Evolutionary conservation across 1,140 invertebrate genomes (phyloP).

Genomic region (Maconellicoccus hirsutus): DNA sequence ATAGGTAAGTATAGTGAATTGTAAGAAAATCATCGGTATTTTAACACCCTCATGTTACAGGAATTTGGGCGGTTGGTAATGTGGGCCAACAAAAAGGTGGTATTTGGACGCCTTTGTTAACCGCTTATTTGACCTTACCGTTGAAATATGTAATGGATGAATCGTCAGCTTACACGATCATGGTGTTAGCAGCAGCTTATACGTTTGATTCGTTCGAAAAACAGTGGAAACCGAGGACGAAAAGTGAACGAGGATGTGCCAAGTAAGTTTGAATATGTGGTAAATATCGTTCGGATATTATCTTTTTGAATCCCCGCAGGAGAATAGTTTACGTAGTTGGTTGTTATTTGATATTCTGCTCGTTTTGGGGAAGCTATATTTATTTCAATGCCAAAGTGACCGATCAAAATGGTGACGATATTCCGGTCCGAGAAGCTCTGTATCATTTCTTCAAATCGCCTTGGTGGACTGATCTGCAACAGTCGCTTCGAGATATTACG

Average conservation of each 20-base stretch:
- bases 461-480: constrained; percentile 53
- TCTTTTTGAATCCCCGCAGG: constrained; percentile 29
- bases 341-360: constrained; percentile 54
- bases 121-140: constrained; percentile 46
- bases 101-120: constrained; percentile 52
- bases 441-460: constrained; percentile 84
- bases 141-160: constrained; percentile 43
- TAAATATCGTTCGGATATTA: constrained; percentile 18
- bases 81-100: constrained; percentile 65
- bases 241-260: constrained; percentile 38
- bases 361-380: constrained; percentile 62
- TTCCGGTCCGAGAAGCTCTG: constrained; percentile 74
- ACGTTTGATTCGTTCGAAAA: constrained; percentile 63
- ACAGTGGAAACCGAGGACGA: constrained; percentile 56
- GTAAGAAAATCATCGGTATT: background rate
- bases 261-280: constrained; percentile 34
- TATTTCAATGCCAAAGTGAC: constrained; percentile 83
- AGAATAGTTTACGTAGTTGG: constrained; percentile 43
- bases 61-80: constrained; percentile 80
- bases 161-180: constrained; percentile 49
- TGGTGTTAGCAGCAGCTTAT: constrained; percentile 48
- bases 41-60: constrained; percentile 38
- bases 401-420: constrained; percentile 74
- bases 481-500: constrained; percentile 61
- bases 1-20: constrained; percentile 46